Evolutionary conservation across 2,113 vertebrate genomes (phyloP).

Genomic region (Conger conger): DNA sequence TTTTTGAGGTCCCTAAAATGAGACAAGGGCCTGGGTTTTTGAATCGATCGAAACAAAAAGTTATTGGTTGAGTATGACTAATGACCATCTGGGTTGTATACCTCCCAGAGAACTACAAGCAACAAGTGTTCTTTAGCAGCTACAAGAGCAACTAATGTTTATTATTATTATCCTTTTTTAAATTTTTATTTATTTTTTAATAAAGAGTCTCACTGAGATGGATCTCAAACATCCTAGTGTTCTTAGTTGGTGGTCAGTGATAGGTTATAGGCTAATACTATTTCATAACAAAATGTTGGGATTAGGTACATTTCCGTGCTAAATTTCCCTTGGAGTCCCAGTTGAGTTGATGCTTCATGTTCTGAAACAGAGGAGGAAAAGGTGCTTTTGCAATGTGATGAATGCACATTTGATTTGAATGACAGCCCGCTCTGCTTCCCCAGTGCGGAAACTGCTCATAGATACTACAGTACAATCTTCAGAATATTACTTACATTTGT

Average conservation of each 20-base stretch:
- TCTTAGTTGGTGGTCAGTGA: too few relatives aligned
- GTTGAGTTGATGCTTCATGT: neutral
- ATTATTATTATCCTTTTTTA: neutral
- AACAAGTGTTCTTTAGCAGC: neutral
- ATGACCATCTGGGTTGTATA: neutral
- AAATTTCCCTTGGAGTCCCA: neutral
- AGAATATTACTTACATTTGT: too few relatives aligned
- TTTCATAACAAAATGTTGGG: neutral
- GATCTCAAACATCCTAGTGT: too few relatives aligned
- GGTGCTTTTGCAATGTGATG: neutral
- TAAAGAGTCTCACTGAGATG: too few relatives aligned
- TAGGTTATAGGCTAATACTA: too few relatives aligned
- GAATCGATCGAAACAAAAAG: neutral
- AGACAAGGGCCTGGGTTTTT: neutral
- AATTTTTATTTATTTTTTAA: too few relatives aligned
- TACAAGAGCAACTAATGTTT: too few relatives aligned
- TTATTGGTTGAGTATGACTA: neutral
- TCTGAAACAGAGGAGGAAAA: neutral
- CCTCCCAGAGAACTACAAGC: neutral
- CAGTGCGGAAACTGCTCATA: neutral
- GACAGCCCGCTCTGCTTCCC: neutral
- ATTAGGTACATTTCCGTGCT: neutral
- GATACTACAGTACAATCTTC: too few relatives aligned
- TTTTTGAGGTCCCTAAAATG: neutral
- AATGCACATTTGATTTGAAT: neutral